phyloP scores from a whole-genome alignment of 2,888 invertebrate species.

The Rhagonycha lutea region DNA sequence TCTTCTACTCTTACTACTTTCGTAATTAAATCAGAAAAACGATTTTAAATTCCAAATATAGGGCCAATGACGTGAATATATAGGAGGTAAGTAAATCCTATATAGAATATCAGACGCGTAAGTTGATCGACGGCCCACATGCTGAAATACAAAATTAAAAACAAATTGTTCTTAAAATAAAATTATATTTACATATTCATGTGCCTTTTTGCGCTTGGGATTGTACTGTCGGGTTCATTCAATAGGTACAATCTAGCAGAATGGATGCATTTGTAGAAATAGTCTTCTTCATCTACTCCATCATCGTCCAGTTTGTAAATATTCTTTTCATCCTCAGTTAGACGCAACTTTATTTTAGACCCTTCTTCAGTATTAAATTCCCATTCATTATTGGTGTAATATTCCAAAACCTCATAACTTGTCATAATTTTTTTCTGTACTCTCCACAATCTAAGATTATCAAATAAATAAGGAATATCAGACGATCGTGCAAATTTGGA shows the following conservation, averaged over 20 bases:
- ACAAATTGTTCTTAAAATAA: constrained; percentile 6
- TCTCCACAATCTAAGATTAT: constrained; percentile 73
- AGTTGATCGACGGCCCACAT: background rate
- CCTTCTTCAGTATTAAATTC: constrained; percentile 77
- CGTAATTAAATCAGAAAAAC: background rate
- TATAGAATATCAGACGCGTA: constrained; percentile 11
- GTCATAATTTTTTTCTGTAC: constrained; percentile 83
- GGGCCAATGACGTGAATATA: background rate
- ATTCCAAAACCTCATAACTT: constrained; percentile 88
- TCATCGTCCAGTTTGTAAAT: constrained; percentile 73
- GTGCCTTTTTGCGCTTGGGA: constrained; percentile 77
- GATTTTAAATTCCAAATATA: background rate
- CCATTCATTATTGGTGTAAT: constrained; percentile 93
- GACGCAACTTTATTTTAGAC: constrained; percentile 58
- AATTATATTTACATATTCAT: constrained; percentile 72
- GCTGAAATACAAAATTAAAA: background rate
- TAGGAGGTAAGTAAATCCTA: background rate
- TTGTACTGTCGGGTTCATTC: no score
- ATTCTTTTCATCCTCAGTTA: constrained; percentile 68
- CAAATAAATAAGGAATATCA: no score
- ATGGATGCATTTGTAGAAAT: constrained; percentile 81
- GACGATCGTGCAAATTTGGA: no score
- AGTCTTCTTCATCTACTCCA: constrained; percentile 75
- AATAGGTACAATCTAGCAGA: constrained; percentile 80
- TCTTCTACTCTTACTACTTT: no score